phyloP scores from a whole-genome alignment of 2,113 vertebrate species.

The Aplodontia rufa region DNA sequence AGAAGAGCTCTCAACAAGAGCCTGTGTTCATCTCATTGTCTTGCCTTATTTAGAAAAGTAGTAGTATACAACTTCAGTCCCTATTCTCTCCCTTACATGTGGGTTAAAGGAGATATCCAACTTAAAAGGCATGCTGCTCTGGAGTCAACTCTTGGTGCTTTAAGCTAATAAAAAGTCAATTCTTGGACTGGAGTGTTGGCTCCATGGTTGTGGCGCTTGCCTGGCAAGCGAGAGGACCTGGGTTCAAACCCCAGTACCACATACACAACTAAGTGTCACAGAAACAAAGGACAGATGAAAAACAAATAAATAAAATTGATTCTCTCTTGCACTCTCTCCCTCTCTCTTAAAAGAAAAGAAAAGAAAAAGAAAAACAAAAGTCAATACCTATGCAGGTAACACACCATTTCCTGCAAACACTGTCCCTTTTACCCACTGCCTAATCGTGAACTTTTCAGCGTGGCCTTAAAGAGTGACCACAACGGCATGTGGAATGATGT shows the following conservation, averaged over 20 bases:
- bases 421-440: background rate
- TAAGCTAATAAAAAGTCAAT: background rate
- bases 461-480: background rate
- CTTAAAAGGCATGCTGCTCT: background rate
- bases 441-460: background rate
- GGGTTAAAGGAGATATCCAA: background rate
- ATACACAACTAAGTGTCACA: no score
- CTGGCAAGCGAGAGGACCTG: no score
- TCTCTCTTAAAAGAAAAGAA: no score
- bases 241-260: no score
- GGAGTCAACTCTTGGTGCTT: background rate
- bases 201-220: no score
- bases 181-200: no score
- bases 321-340: no score
- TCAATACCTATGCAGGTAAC: background rate
- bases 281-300: no score
- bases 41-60: background rate
- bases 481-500: background rate
- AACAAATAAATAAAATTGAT: no score
- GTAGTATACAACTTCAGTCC: background rate
- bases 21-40: background rate
- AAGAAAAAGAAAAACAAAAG: no score
- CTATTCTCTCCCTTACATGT: background rate
- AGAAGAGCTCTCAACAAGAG: background rate
- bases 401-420: background rate